Conservation (phyloP, 2,113 vertebrate species). For the Myrmophylax atrothorax region DNA sequence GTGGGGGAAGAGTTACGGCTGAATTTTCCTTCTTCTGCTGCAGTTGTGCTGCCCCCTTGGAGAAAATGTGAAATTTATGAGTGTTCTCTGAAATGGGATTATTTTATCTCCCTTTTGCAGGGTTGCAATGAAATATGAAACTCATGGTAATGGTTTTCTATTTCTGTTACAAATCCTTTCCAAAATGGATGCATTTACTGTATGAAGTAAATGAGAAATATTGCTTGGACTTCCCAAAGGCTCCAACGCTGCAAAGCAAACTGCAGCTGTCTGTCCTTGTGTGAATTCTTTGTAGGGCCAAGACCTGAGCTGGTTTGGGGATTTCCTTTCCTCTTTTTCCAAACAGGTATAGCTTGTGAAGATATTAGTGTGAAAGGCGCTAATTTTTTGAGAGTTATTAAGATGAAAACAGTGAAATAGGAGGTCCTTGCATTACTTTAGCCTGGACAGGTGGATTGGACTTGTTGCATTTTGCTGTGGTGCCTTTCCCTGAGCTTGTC, state of each 20-base stretch:
- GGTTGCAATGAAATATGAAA: not conserved
- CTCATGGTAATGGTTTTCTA: not conserved
- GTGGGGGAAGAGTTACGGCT: not conserved
- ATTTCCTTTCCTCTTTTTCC: not conserved
- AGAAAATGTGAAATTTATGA: not conserved
- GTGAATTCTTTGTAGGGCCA: not conserved
- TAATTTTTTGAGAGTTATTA: not conserved
- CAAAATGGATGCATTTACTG: not conserved
- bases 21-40: not conserved
- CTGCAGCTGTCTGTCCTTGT: not conserved
- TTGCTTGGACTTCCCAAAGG: not conserved
- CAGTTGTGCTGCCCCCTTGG: constrained; percentile 16
- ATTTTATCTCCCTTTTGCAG: not conserved
- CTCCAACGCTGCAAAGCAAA: not conserved
- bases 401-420: not conserved
- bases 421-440: not conserved
- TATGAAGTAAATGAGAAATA: not conserved
- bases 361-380: not conserved
- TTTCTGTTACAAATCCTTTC: constrained; percentile 4
- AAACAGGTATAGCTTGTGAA: not conserved
- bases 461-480: not conserved
- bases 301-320: not conserved
- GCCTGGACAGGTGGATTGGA: not conserved
- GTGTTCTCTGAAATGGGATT: not conserved
- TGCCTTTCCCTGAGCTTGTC: not conserved